phyloP scores from a whole-genome alignment of 2,797 vertebrate species.

The Enteromius fasciolatus region DNA sequence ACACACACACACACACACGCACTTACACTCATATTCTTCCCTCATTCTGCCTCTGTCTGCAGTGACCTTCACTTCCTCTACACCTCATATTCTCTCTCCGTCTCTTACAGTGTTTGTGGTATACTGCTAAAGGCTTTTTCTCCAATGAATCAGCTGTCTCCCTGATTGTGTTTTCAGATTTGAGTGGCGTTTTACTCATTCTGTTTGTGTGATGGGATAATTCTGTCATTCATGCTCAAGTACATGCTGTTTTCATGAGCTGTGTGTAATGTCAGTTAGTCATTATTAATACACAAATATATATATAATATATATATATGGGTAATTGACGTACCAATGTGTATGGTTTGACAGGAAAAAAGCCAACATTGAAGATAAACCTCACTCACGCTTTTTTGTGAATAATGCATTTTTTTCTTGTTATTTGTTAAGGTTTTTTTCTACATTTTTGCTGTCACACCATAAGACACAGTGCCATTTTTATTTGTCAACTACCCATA shows the following conservation, averaged over 20 bases:
- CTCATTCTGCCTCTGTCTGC: slow-evolving; percentile 46
- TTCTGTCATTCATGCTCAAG: slow-evolving; percentile 1
- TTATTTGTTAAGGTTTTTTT: too few relatives aligned
- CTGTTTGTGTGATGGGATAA: slow-evolving; percentile 4
- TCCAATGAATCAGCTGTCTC: slow-evolving; percentile 33
- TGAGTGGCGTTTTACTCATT: slow-evolving; percentile 24
- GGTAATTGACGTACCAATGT: too few relatives aligned
- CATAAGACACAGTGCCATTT: too few relatives aligned
- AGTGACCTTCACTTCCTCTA: slow-evolving; percentile 59
- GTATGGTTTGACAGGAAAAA: too few relatives aligned
- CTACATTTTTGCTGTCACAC: too few relatives aligned
- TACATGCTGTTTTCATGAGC: slow-evolving; percentile 6
- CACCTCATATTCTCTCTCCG: slow-evolving; percentile 35
- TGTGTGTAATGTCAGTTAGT: slow-evolving; percentile 12
- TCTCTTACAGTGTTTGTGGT: slow-evolving; percentile 23
- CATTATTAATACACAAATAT: background rate
- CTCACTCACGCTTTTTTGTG: too few relatives aligned
- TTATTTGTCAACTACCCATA: too few relatives aligned
- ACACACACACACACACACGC: too few relatives aligned
- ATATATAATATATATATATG: too few relatives aligned
- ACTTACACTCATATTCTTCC: background rate
- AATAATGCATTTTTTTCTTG: too few relatives aligned
- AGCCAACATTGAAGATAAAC: too few relatives aligned
- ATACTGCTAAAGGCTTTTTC: slow-evolving; percentile 10
- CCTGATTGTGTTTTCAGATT: slow-evolving; percentile 27